Percentiles rank a stretch among this genome's conserved stretches.
These are phyloP conservation scores for Hemiprocne comata DNA, from an alignment of 2,113 vertebrate genomes.

Conservation along the genomic window DNA sequence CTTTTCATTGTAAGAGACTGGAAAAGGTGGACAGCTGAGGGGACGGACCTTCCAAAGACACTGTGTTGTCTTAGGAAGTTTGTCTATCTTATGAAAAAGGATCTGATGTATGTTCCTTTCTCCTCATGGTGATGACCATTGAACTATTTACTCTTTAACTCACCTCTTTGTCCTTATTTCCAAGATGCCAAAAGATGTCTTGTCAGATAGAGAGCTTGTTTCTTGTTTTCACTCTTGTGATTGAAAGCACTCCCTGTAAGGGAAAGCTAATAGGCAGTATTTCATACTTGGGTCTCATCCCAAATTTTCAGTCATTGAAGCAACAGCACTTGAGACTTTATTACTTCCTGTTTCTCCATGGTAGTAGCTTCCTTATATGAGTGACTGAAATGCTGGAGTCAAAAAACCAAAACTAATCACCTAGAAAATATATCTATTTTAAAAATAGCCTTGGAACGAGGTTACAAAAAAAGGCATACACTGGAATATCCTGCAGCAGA, in stretches of 20 bases:
- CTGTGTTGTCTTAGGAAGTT: background rate
- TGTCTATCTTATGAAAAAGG: background rate
- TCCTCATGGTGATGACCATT: background rate
- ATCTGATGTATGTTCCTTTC: background rate
- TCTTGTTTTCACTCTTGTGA: background rate
- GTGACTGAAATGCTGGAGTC: background rate
- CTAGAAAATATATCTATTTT: background rate
- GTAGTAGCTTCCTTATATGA: background rate
- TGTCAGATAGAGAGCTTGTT: background rate
- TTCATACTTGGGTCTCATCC: background rate
- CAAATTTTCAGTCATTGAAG: background rate
- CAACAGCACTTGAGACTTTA: background rate
- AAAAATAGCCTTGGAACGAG: accelerated
- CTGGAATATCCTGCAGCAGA: background rate
- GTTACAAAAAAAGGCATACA: background rate
- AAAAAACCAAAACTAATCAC: background rate
- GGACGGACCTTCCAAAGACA: background rate
- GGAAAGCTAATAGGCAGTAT: background rate
- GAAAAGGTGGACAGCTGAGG: background rate
- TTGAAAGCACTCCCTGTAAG: background rate
- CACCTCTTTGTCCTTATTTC: background rate
- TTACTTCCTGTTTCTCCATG: background rate
- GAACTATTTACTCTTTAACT: background rate
- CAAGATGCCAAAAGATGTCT: accelerated
- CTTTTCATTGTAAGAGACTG: background rate